Conservation (phyloP, 1,140 invertebrate genomes). For the Chymomyza costata region DNA sequence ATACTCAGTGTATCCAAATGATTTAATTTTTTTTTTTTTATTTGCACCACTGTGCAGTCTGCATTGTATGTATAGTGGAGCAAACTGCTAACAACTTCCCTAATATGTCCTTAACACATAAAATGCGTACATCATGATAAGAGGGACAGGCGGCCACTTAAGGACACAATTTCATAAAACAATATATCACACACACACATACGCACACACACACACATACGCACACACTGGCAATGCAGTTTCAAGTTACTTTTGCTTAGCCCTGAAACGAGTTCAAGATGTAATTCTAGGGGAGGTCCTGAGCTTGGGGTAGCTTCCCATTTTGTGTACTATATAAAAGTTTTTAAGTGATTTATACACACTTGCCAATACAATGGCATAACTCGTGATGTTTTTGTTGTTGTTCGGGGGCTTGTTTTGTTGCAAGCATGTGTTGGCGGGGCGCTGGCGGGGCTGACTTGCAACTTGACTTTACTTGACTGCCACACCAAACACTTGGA, state of each 20-base stretch:
- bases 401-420: too few species aligned
- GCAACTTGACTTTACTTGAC: conserved; percentile 22
- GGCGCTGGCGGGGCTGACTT: conserved; percentile 10
- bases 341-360: conserved; percentile 70
- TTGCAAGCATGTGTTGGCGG: too few species aligned
- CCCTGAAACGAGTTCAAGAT: too few species aligned
- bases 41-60: too few species aligned
- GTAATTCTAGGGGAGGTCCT: not conserved
- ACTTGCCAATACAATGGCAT: conserved; percentile 38
- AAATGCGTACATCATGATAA: conserved; percentile 51
- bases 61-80: too few species aligned
- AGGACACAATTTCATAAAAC: conserved; percentile 53
- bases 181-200: conserved; percentile 35
- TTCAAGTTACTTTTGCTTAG: conserved; percentile 34
- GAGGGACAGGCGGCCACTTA: conserved; percentile 5
- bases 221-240: too few species aligned
- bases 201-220: conserved; percentile 6
- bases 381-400: too few species aligned
- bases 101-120: conserved; percentile 52
- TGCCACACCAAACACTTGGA: conserved; percentile 16
- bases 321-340: conserved; percentile 61
- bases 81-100: conserved; percentile 30
- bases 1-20: too few species aligned
- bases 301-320: conserved; percentile 34
- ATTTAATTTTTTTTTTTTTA: too few species aligned